Conservation (phyloP, 1,140 invertebrate genomes). For the Subanguina moxae region DNA sequence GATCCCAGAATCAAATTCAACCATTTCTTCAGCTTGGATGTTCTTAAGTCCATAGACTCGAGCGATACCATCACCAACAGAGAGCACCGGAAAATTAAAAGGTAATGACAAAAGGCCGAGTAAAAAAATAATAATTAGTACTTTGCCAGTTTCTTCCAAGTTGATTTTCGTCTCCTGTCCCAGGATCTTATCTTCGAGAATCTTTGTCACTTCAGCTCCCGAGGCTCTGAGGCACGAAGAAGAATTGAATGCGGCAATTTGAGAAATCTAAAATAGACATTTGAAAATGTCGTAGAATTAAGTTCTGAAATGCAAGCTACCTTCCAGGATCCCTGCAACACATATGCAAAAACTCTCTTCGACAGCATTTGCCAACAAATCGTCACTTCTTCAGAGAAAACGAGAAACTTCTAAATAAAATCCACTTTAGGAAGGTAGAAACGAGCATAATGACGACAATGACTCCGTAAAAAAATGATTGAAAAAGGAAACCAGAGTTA, state of each 20-base stretch:
- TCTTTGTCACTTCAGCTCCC: constrained; percentile 81
- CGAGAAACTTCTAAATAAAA: too few species aligned
- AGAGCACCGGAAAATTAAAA: constrained; percentile 83
- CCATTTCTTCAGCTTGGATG: constrained; percentile 99
- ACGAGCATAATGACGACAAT: too few species aligned
- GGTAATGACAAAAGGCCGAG: too few species aligned
- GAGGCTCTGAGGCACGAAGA: constrained; percentile 48
- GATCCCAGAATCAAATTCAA: constrained; percentile 98
- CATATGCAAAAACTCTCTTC: too few species aligned
- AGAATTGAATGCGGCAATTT: constrained; percentile 33
- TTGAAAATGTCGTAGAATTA: background rate
- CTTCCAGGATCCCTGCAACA: too few species aligned
- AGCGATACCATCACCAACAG: constrained; percentile 99
- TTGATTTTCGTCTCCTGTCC: constrained; percentile 70
- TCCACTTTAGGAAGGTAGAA: too few species aligned
- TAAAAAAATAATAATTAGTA: too few species aligned
- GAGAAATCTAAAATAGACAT: constrained; percentile 19
- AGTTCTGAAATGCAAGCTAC: too few species aligned
- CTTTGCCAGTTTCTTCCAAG: constrained; percentile 95
- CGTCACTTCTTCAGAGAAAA: too few species aligned
- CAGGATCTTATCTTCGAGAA: constrained; percentile 94
- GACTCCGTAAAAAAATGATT: too few species aligned
- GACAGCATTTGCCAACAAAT: too few species aligned
- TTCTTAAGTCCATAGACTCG: constrained; percentile 99
- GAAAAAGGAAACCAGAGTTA: too few species aligned